Conservation (phyloP, 30 jellyfish, hydroid and myxozoan species). For the Mastigias papua region DNA sequence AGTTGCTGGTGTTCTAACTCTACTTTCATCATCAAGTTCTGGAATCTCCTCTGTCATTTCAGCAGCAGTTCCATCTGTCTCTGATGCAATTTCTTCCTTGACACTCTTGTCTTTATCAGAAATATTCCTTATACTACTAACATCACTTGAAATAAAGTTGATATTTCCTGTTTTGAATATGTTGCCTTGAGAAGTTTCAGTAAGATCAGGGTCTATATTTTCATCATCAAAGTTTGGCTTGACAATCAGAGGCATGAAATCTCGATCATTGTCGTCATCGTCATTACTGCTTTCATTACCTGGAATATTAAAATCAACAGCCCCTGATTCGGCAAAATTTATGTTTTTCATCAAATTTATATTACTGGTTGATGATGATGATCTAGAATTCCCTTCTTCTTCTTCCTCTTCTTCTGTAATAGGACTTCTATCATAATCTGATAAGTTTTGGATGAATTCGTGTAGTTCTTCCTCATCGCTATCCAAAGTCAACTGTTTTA, state of each 20-base stretch:
- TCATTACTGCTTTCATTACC: constrained; percentile 28
- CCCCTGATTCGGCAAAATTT: constrained; percentile 75
- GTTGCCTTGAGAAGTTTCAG: constrained; percentile 28
- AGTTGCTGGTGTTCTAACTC: constrained; percentile 56
- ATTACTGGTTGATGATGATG: constrained; percentile 51
- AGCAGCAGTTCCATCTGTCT: not conserved
- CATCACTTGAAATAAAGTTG: constrained; percentile 45
- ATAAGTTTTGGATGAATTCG: constrained; percentile 35
- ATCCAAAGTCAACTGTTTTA: constrained; percentile 60
- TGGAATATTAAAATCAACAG: not conserved
- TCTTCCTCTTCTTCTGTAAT: constrained; percentile 13
- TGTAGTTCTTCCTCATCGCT: constrained; percentile 93
- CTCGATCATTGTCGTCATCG: constrained; percentile 56
- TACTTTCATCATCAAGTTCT: constrained; percentile 42
- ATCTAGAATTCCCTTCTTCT: not conserved
- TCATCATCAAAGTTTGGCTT: constrained; percentile 39
- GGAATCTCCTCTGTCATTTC: constrained; percentile 61
- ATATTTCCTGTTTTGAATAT: constrained; percentile 38
- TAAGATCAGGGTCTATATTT: not conserved
- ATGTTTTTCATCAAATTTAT: constrained; percentile 79
- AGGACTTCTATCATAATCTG: constrained; percentile 65
- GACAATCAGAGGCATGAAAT: constrained; percentile 72
- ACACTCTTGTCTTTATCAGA: not conserved
- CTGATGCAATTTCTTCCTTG: not conserved
- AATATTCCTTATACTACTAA: not conserved